These are phyloP conservation scores for Caenorhabditis doughertyi DNA, from an alignment of 2,888 invertebrate species.

Conservation along the genomic window DNA sequence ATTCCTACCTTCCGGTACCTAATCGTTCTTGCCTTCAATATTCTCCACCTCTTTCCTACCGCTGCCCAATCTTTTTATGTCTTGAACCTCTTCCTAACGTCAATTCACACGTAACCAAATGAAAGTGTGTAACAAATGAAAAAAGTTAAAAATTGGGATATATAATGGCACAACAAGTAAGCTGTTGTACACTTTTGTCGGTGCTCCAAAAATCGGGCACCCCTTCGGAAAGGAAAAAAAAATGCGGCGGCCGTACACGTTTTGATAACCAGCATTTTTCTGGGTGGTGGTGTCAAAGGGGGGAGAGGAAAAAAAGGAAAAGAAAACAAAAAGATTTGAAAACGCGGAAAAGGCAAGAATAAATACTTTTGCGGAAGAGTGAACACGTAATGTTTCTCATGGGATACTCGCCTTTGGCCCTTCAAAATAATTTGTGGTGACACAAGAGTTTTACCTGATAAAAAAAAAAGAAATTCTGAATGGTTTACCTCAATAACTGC, in stretches of 20 bases:
- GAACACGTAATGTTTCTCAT: slow-evolving; percentile 67
- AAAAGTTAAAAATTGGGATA: slow-evolving; percentile 18
- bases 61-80: background rate
- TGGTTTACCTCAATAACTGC: slow-evolving; percentile 67
- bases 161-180: slow-evolving; percentile 23
- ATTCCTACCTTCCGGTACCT: slow-evolving; percentile 50
- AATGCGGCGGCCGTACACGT: slow-evolving; percentile 46
- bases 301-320: slow-evolving; percentile 17
- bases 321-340: slow-evolving; percentile 58
- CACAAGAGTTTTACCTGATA: slow-evolving; percentile 45
- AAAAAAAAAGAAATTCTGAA: background rate
- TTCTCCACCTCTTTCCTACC: background rate
- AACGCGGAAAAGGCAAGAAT: slow-evolving; percentile 49
- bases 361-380: slow-evolving; percentile 63
- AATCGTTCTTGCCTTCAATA: slow-evolving; percentile 51
- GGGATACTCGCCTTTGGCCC: slow-evolving; percentile 45
- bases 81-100: slow-evolving; percentile 5
- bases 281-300: slow-evolving; percentile 59
- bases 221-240: slow-evolving; percentile 9
- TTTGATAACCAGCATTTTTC: slow-evolving; percentile 54
- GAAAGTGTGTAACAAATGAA: background rate
- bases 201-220: slow-evolving; percentile 19
- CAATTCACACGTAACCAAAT: slow-evolving; percentile 2
- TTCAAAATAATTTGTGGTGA: slow-evolving; percentile 41
- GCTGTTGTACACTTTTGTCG: slow-evolving; percentile 35